Percentiles rank a stretch among this genome's conserved stretches.
phyloP scores from a whole-genome alignment of 2,888 invertebrate species.

The Piscicola geometra region DNA sequence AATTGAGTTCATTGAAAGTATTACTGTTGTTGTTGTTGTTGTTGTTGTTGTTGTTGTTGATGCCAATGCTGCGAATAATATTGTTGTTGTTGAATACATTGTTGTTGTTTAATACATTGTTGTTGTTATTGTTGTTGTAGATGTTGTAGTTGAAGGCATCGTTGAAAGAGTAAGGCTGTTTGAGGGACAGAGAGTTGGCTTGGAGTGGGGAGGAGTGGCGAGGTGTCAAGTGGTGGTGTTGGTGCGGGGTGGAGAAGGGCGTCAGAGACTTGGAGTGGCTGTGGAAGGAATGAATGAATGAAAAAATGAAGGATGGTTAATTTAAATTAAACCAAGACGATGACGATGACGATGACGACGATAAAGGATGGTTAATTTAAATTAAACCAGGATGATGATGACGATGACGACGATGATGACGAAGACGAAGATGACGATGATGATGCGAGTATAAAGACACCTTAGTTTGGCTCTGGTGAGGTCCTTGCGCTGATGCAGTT shows the following conservation, averaged over 20 bases:
- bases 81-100: not conserved
- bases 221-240: not conserved
- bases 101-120: not conserved
- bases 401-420: not conserved
- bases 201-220: not conserved
- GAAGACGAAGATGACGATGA: conserved; percentile 16
- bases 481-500: not conserved
- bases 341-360: conserved; percentile 33
- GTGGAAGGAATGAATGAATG: not conserved
- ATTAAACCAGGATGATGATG: not conserved
- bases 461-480: not conserved
- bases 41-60: not conserved
- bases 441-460: conserved; percentile 7
- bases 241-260: not conserved
- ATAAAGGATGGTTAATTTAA: not conserved
- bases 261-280: conserved; percentile 5
- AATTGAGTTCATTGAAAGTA: too few species aligned
- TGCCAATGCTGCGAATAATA: not conserved
- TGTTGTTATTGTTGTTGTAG: not conserved
- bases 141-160: not conserved
- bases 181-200: not conserved
- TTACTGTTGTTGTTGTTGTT: not conserved
- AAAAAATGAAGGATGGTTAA: not conserved
- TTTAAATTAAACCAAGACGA: conserved; percentile 57
- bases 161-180: not conserved